These are phyloP conservation scores for Sarotherodon lohbergeri DNA, from an alignment of 2,113 vertebrate genomes.

Conservation along the genomic window DNA sequence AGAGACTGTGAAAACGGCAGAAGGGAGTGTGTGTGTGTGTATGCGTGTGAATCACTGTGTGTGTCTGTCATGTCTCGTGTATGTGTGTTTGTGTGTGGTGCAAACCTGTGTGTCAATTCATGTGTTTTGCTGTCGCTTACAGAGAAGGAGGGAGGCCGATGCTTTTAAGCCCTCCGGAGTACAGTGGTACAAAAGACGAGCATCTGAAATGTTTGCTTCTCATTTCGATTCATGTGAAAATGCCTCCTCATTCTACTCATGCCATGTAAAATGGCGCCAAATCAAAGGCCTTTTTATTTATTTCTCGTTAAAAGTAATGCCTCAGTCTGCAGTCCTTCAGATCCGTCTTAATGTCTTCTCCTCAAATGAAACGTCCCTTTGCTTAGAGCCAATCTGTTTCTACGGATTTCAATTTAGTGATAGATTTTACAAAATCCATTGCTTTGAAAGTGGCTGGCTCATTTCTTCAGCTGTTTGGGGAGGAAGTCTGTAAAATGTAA, in stretches of 20 bases:
- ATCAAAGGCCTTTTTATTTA: constrained; percentile 56
- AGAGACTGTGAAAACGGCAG: constrained; percentile 61
- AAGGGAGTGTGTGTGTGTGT: constrained; percentile 23
- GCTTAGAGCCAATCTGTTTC: constrained; percentile 47
- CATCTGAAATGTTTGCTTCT: constrained; percentile 48
- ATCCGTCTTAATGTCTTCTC: constrained; percentile 48
- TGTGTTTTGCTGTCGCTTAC: constrained; percentile 53
- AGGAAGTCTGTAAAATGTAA: constrained; percentile 55
- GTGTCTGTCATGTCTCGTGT: constrained; percentile 17
- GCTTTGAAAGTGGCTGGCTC: constrained; percentile 51
- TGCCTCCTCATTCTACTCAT: constrained; percentile 23
- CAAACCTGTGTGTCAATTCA: constrained; percentile 2
- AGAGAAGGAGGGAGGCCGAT: constrained; percentile 36
- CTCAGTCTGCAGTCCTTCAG: constrained; percentile 18
- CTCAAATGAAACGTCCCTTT: constrained; percentile 46
- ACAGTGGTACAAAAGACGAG: constrained; percentile 36
- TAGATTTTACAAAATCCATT: constrained; percentile 23
- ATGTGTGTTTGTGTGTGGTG: background rate
- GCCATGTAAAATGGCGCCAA: constrained; percentile 39
- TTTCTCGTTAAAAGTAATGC: constrained; percentile 42
- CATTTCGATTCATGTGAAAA: constrained; percentile 28
- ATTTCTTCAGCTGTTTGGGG: constrained; percentile 48
- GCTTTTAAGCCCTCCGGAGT: constrained; percentile 44
- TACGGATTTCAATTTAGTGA: constrained; percentile 54
- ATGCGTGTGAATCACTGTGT: background rate